Base-by-base conservation (phyloP, 1,140 invertebrate species). In the Chironomus tepperi region DNA sequence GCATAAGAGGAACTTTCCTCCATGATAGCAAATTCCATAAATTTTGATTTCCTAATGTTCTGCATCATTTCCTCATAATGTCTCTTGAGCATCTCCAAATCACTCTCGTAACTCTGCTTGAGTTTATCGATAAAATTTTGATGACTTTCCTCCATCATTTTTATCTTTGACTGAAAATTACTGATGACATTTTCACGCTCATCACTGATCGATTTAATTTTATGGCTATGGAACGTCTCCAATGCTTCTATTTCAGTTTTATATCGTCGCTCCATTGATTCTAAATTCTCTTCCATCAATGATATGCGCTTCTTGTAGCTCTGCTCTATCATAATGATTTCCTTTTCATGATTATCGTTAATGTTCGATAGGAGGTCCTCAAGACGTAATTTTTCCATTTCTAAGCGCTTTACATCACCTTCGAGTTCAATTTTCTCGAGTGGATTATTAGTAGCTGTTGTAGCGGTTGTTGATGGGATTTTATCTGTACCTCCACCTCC, bases 231-330 rank as follows among this genome's bases (percentile, higher is more conserved):
- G 42, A 79, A 78, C 21, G 80, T 77, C 0, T 78, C 74, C 1
- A 82, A 15, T 6, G 79, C 79, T 42, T 77, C 77, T 16, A 84
- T 78, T 74, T 85, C 84, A 5, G 75, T 74, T 75, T 83, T 82
- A 3, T 85, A 76, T 8, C 84, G 81, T 73, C 80, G 78, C 76
- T 86, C 84, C 0, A 85, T 75, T 0, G 79, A 78, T 19, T 79
- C 77, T 70, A 81, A 76, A 42, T 83, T 82, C 70, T 84, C 79
- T 77, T 85, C 84, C 10, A 85, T 73, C 0, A 84, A 77, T 72
- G 79, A 77, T 0, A 85, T 76, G 78, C 85, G 84, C 77, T 86
- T 86, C 75, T 85, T 86, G 75, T 85, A 85, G 0, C 84, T 84
- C 73, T 80, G 79, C 72, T 86, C 84, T 57, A 85, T 79, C 74